These are phyloP conservation scores for Aldrovandia affinis DNA, from an alignment of 2,797 vertebrate genomes.

Conservation along the genomic window DNA sequence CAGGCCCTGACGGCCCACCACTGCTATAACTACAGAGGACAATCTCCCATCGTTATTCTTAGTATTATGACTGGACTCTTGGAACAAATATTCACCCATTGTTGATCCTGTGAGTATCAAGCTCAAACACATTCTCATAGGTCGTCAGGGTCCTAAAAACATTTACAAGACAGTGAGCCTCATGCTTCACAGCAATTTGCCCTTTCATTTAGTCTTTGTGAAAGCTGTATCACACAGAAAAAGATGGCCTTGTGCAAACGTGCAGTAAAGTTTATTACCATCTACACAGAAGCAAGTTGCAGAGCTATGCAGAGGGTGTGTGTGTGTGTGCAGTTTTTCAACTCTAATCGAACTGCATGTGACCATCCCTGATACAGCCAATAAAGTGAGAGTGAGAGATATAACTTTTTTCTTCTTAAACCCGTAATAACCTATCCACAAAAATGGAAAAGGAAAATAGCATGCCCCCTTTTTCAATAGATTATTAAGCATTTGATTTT, in stretches of 20 bases:
- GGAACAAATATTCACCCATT: not conserved
- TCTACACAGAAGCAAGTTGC: not conserved
- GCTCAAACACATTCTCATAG: not conserved
- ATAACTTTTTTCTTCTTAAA: not conserved
- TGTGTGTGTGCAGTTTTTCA: not conserved
- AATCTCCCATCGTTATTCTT: not conserved
- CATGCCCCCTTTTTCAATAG: not conserved
- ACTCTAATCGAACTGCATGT: not conserved
- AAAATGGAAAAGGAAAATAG: not conserved
- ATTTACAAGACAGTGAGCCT: no score
- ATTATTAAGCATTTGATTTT: not conserved
- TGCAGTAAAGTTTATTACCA: not conserved
- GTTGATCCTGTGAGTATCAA: not conserved
- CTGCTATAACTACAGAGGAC: no score
- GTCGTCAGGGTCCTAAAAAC: not conserved
- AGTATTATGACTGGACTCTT: not conserved
- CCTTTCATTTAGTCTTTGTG: not conserved
- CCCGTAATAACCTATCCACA: not conserved
- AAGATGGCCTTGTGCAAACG: not conserved
- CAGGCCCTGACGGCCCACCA: no score
- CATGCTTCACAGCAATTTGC: not conserved
- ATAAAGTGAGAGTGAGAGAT: no score
- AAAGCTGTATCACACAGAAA: not conserved
- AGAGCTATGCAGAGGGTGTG: not conserved
- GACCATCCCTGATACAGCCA: not conserved